Percentiles rank a stretch among this genome's conserved stretches.
These are phyloP conservation scores for Himantopus leucocephalus DNA, from an alignment of 2,113 vertebrate genomes.

Conservation along the genomic window DNA sequence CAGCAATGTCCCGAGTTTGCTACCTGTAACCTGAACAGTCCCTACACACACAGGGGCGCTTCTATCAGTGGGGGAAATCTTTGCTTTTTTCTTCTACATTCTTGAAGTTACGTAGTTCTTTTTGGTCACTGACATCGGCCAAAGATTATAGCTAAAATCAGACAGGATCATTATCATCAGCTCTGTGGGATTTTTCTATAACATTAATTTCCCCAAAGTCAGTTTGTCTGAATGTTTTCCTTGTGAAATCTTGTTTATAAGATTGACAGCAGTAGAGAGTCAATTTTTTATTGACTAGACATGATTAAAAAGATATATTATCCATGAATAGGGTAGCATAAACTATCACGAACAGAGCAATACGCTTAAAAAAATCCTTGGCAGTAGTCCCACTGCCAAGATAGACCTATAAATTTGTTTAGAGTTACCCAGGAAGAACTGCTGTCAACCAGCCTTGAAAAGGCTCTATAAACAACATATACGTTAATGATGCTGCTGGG, in stretches of 20 bases:
- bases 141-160: not conserved
- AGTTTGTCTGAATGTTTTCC: not conserved
- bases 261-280: not conserved
- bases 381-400: not conserved
- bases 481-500: not conserved
- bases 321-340: not conserved
- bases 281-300: not conserved
- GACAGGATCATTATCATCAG: not conserved
- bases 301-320: not conserved
- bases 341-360: not conserved
- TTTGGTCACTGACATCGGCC: not conserved
- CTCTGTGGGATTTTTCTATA: not conserved
- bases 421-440: not conserved
- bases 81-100: not conserved
- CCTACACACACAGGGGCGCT: fast-evolving
- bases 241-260: not conserved
- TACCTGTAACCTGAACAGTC: not conserved
- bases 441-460: not conserved
- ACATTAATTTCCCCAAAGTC: not conserved
- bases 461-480: not conserved
- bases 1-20: not conserved
- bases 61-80: fast-evolving
- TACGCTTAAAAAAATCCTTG: not conserved
- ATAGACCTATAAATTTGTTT: not conserved
- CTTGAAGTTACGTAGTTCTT: not conserved